Percentiles rank a stretch among this genome's conserved stretches.
Evolutionary conservation across 2,113 vertebrate genomes (phyloP).

Genomic region (Microtus montanus): DNA sequence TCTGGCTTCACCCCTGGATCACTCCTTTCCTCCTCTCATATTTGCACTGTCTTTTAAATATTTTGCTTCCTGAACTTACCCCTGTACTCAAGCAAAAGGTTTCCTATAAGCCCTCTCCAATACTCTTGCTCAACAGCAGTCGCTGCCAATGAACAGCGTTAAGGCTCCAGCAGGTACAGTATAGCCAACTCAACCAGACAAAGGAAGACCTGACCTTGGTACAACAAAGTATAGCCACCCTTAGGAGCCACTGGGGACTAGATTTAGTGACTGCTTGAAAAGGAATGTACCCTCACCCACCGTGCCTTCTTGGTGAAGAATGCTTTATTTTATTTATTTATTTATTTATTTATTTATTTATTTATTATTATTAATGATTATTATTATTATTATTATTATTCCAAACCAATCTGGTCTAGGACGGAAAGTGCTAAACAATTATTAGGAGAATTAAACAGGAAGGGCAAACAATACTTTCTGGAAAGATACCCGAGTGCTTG

Average conservation of each 20-base stretch:
- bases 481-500: not conserved
- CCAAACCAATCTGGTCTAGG: not conserved
- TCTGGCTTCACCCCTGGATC: no score
- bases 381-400: not conserved
- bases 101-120: not conserved
- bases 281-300: no score
- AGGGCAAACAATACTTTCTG: not conserved
- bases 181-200: not conserved
- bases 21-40: not conserved
- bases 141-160: fast-evolving
- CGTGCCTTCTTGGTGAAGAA: not conserved
- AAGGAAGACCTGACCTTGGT: not conserved
- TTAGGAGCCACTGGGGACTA: not conserved
- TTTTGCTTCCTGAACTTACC: not conserved
- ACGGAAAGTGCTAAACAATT: no score
- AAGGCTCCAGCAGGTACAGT: not conserved
- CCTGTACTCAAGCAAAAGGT: not conserved
- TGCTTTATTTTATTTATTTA: no score
- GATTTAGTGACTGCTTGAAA: no score
- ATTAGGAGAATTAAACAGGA: not conserved
- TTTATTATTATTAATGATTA: no score
- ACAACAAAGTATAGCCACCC: not conserved
- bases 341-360: no score
- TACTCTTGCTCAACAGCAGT: not conserved
- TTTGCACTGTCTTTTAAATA: not conserved